Base-by-base conservation (phyloP, 2,113 vertebrate genomes). In the Apteryx mantelli region DNA sequence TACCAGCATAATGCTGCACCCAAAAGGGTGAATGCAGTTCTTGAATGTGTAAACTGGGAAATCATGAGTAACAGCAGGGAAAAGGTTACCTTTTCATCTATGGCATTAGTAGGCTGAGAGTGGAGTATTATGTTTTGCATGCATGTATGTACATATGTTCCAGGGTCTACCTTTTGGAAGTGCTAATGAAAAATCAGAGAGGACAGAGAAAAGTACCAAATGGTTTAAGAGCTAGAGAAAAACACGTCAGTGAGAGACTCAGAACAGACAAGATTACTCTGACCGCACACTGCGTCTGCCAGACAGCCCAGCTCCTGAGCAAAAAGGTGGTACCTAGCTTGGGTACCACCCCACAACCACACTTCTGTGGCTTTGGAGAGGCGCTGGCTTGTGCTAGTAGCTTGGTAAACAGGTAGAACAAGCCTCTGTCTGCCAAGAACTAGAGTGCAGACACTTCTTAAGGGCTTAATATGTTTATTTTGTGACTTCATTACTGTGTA, bases 381-480 rank as follows among this genome's bases (percentile, higher is more conserved):
- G 91, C 85, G 38, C 36, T 61, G 15, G 18, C 58, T 86, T 77
- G 36, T 58, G 66, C 48, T 36, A 55, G 21, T 36, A 50, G 60
- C 76, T 50, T 78, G 55, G 71, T 88, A 53, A 96, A 86, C 88
- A 88, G 75, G 63, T n/a, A 91, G 26, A 74, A 46, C 88, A 77
- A 91, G 78, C 74, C 86, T 89, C 76, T 68, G 38, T 32, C 78
- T 94, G 68, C 68, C 68, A 12, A 95, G 64, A 95, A 88, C 74
- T 46, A 64, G 40, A 70, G 55, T 20, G 38, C 56, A 79, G 76
- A 88, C 78, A 86, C 50, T 86, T 94, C 84, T 87, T 81, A 82
- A 36, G 77, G 46, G 68, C 61, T 91, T 88, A 55, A 65, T 76
- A 76, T 92, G 82, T 93, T 96, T 96, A 46, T 36, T 88, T 61